A percentile compares a stretch with the other conserved stretches of the same genome.
phyloP scores from a whole-genome alignment of 2,113 vertebrate species.

The Butastur rufipennis region DNA sequence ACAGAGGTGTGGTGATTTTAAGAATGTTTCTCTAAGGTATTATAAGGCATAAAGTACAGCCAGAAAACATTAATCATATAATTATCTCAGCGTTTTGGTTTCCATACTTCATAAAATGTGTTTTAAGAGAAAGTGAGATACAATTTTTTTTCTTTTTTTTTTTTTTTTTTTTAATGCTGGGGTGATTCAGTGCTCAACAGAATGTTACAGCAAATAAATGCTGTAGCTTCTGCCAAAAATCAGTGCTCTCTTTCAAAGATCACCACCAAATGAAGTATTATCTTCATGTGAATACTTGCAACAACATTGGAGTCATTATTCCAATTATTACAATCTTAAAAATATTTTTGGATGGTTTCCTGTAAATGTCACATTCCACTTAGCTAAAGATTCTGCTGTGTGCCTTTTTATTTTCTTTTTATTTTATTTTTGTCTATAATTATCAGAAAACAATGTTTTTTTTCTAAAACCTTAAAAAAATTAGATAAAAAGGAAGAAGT shows the following conservation, averaged over 20 bases:
- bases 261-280: constrained; percentile 15
- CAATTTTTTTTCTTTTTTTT: background rate
- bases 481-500: background rate
- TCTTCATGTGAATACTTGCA: background rate
- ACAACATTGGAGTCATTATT: background rate
- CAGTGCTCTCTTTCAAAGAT: background rate
- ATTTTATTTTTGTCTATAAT: background rate
- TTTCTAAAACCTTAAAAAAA: background rate
- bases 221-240: background rate
- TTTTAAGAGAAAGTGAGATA: background rate
- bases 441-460: background rate
- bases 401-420: background rate
- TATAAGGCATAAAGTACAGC: constrained; percentile 11
- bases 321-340: constrained; percentile 5
- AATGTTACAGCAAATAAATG: background rate
- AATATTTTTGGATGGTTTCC: background rate
- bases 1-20: constrained; percentile 15
- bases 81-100: constrained; percentile 35
- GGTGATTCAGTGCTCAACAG: background rate
- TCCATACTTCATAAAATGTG: constrained; percentile 2
- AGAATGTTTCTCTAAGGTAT: constrained; percentile 19
- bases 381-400: background rate
- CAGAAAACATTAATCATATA: constrained; percentile 33
- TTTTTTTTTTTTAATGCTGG: background rate
- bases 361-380: background rate